Evolutionary conservation across 2,113 vertebrate species (phyloP), one percentile per base, ranked within the genome.

Genomic region (Urocolius indicus): DNA sequence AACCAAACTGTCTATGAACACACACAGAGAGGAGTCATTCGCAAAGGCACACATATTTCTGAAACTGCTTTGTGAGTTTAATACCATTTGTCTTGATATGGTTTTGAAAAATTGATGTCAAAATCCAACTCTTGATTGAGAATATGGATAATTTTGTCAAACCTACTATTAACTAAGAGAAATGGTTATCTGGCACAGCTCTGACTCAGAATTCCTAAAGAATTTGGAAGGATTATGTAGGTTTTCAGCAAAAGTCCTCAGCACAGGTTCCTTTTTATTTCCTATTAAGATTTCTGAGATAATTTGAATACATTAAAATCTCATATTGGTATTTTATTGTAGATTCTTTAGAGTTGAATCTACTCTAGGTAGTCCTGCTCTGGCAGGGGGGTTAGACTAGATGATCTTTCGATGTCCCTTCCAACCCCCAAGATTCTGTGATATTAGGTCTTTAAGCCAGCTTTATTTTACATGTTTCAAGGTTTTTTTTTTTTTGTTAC

Each of bases 181-280:
- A 94, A 46, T 5, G 4, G 29, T 65, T 75, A 76, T n/a, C 38
- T 0, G 2, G 43, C 30, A 61, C 1, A 15, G 45, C 34, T 83
- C 48, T 54, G 57, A 63, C 45, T 76, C 75, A 90, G 85, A 94
- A 90, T 63, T 63, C 52, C 72, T 48, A 61, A 21, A 68, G 72
- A 85, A 81, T 75, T 16, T 68, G 48, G 67, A 78, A 92, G 72
- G 55, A 93, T 86, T 92, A 84, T 29, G 16, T 55, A 88, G 71
- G 19, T 86, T 96, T 88, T 77, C 82, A 78, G 52, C 51, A 52
- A n/a, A 72, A 94, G 63, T 46, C 59, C 32, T 86, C 78, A 77
- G 43, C n/a, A 91, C 87, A 95, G 34, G 16, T 74, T 93, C 51
- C 54, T 74, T 94, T 77, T 63, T 85, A 83, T 83, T 73, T 83